A percentile compares a stretch with the other conserved stretches of the same genome.
phyloP scores from a whole-genome alignment of 1,140 invertebrate species.

The Ceratosolen solmsi region DNA sequence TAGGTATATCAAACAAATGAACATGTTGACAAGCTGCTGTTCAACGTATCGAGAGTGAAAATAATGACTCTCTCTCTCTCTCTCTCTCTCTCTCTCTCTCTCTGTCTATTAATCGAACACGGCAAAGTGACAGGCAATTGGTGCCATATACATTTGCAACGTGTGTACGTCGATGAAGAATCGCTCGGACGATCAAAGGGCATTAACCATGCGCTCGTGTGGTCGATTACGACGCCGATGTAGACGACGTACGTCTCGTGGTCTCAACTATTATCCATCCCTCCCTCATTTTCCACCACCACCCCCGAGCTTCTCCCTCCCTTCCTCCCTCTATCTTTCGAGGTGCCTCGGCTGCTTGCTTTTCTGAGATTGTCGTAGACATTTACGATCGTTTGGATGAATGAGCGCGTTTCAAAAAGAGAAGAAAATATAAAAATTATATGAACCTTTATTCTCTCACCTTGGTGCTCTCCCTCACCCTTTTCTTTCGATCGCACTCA shows the following conservation, averaged over 20 bases:
- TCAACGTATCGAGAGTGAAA: slow-evolving; percentile 13
- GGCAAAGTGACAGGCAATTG: background rate
- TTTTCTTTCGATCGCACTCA: background rate
- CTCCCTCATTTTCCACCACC: background rate
- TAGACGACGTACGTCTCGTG: background rate
- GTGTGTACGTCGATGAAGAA: slow-evolving; percentile 4
- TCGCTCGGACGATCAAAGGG: slow-evolving; percentile 49
- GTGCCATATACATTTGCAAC: background rate
- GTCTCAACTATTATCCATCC: background rate
- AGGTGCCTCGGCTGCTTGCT: background rate
- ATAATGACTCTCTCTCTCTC: slow-evolving; percentile 7
- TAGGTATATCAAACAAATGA: slow-evolving; percentile 33
- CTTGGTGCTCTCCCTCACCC: background rate
- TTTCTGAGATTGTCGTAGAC: slow-evolving; percentile 7
- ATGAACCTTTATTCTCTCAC: background rate
- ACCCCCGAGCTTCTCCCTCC: background rate
- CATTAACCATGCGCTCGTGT: slow-evolving; percentile 8
- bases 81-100: background rate
- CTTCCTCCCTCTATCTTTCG: background rate
- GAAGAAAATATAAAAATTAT: background rate
- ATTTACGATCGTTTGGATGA: background rate
- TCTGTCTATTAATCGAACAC: background rate
- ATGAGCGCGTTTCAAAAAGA: slow-evolving; percentile 12
- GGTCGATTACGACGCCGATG: background rate
- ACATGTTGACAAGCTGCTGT: background rate